phyloP scores from a whole-genome alignment of 1,140 invertebrate genomes.

The Neodiprion pinetum region DNA sequence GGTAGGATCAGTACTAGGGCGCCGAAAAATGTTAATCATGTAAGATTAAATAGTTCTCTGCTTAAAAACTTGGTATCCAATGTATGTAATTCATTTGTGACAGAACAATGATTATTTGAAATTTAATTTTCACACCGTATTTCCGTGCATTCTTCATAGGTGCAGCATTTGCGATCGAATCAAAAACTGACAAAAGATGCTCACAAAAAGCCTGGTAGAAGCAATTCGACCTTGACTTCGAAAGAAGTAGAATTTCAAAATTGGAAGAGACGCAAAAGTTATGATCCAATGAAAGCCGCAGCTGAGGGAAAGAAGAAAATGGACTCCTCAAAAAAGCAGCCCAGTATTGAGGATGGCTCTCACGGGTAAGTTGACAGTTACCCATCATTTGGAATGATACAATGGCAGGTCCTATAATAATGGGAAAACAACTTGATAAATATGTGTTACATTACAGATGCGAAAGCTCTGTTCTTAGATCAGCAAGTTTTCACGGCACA shows the following conservation, averaged over 20 bases:
- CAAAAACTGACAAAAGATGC: constrained; percentile 40
- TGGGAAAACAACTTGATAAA: no score
- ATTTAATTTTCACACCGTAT: not conserved
- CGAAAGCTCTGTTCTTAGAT: constrained; percentile 60
- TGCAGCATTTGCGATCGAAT: constrained; percentile 31
- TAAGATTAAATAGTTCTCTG: constrained; percentile 18
- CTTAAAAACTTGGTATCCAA: not conserved
- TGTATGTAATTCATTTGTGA: not conserved
- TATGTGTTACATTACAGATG: constrained; percentile 40
- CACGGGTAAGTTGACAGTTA: constrained; percentile 30
- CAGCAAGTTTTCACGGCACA: constrained; percentile 65
- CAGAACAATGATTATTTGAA: not conserved
- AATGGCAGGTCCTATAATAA: not conserved
- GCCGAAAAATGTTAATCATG: constrained; percentile 46
- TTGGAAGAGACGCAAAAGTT: constrained; percentile 90
- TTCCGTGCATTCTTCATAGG: constrained; percentile 13
- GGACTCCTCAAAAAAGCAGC: constrained; percentile 53
- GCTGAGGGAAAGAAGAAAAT: constrained; percentile 76
- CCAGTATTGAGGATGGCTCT: constrained; percentile 41
- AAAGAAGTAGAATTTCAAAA: constrained; percentile 88
- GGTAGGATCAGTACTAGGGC: constrained; percentile 71
- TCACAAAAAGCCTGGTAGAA: constrained; percentile 54
- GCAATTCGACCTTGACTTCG: constrained; percentile 70
- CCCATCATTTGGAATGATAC: not conserved
- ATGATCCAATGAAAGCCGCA: constrained; percentile 88